A percentile compares a stretch with the other conserved stretches of the same genome.
Conservation (phyloP, 1,140 invertebrate genomes). For the Coptotermes formosanus region DNA sequence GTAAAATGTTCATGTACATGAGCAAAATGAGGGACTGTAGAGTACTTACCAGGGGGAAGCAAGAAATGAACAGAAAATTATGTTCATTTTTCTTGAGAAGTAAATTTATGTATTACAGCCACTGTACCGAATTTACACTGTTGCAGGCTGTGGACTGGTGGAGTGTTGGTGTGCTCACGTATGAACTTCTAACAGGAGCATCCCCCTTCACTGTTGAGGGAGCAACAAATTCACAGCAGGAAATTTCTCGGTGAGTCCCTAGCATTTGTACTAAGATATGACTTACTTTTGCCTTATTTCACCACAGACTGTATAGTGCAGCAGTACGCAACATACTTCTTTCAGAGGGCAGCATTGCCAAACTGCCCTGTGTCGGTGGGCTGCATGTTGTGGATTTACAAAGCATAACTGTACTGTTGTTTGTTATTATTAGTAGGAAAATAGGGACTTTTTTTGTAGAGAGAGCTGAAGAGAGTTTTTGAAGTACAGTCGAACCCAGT, state of each 20-base stretch:
- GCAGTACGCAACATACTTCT: no score
- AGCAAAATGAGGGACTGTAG: not conserved
- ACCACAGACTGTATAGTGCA: no score
- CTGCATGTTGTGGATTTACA: no score
- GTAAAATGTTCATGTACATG: no score
- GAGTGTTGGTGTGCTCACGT: slow-evolving; percentile 95
- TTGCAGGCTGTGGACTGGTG: slow-evolving; percentile 93
- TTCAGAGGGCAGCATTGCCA: no score
- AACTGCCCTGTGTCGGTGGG: no score
- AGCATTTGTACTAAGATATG: not conserved
- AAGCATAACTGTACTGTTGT: no score
- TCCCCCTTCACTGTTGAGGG: slow-evolving; percentile 97
- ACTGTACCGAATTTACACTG: not conserved
- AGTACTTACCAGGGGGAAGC: not conserved
- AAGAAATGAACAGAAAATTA: not conserved
- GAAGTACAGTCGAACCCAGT: no score
- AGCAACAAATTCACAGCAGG: slow-evolving; percentile 86
- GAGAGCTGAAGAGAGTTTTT: no score
- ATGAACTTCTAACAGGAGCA: slow-evolving; percentile 94
- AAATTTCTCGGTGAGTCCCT: slow-evolving; percentile 74
- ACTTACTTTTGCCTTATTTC: not conserved
- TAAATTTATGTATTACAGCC: not conserved
- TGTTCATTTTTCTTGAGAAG: not conserved
- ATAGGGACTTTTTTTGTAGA: no score
- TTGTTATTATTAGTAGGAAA: no score